phyloP scores from a whole-genome alignment of 2,113 vertebrate species.

The Reinhardtius hippoglossoides region DNA sequence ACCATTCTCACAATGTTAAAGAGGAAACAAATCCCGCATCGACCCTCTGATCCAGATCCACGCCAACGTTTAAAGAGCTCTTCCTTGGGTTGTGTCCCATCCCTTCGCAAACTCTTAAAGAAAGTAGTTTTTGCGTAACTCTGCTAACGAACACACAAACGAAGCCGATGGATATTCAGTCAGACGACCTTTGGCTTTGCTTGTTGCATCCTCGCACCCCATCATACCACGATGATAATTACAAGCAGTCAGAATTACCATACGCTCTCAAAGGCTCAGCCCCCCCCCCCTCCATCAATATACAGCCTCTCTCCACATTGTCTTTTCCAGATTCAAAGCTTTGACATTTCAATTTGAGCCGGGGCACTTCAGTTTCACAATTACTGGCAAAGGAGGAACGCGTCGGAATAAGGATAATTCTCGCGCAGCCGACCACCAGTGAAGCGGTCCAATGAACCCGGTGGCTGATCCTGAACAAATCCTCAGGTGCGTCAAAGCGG shows the following conservation, averaged over 20 bases:
- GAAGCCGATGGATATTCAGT: too few species aligned
- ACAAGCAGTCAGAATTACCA: constrained; percentile 21
- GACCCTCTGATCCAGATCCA: too few species aligned
- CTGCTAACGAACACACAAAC: too few species aligned
- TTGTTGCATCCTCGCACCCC: background rate
- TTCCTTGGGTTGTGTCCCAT: too few species aligned
- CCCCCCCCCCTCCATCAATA: constrained; percentile 16
- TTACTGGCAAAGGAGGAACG: constrained; percentile 30
- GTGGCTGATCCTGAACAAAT: constrained; percentile 32
- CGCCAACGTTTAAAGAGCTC: too few species aligned
- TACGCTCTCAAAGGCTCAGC: background rate
- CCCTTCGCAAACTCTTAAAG: too few species aligned
- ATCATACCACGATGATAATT: constrained; percentile 9
- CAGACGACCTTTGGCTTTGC: too few species aligned
- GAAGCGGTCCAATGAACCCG: constrained; percentile 5
- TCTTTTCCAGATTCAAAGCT: constrained; percentile 32
- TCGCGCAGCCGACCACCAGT: constrained; percentile 25
- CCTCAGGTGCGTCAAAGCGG: constrained; percentile 5
- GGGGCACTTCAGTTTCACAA: constrained; percentile 34
- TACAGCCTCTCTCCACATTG: constrained; percentile 5
- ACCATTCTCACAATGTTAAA: too few species aligned
- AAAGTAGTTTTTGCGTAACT: too few species aligned
- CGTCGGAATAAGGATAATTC: constrained; percentile 29
- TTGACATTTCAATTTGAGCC: constrained; percentile 64
- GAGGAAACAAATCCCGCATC: too few species aligned